Evolutionary conservation across 1,140 invertebrate genomes (phyloP), one percentile per base, ranked within the genome.

Genomic region (Temnothorax curvispinosus): DNA sequence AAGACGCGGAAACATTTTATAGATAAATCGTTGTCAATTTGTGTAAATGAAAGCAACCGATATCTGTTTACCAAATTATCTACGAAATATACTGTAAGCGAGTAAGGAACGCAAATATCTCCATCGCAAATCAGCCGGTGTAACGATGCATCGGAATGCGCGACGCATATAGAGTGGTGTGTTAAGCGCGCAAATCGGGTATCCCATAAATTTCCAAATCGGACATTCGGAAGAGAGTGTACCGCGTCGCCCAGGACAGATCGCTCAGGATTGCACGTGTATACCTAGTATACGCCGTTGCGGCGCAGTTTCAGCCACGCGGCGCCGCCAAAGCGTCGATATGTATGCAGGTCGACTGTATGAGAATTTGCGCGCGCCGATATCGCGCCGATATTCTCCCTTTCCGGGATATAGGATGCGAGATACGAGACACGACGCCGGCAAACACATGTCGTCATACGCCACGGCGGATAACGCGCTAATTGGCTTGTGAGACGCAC

Each of bases 341-440:
- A 94, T 94, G 92, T 94, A 95, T 94, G 94, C 94, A 93, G 86
- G 78, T 90, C 91, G 84, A 84, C 85, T 90, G 87, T 89, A 91
- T 86, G 89, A 87, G 88, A 91, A 93, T 89, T 93, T 89, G 87
- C 92, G 93, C 91, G 92, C 64, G 90, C 91, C 89, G 91, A 94
- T 92, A 94, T 94, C 91, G 62, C 88, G 71, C 90, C 92, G 93
- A 95, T 94, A 94, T 93, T 76, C 89, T 74, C 89, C 89, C 87
- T 93, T 92, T 85, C 82, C 64, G 21, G 13, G 27, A 11, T 75
- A 18, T 27, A 50, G 41, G 89, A 85, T 89, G 69, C 90, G 77
- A 27, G 27, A 27, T 27, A 3, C 78, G 52, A 65, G 60, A 56
- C 86, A 81, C 81, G 87, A 72, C 35, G 64, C 86, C 77, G 81